These are phyloP conservation scores for Archocentrus centrarchus DNA, from an alignment of 2,113 vertebrate genomes.

Conservation along the genomic window DNA sequence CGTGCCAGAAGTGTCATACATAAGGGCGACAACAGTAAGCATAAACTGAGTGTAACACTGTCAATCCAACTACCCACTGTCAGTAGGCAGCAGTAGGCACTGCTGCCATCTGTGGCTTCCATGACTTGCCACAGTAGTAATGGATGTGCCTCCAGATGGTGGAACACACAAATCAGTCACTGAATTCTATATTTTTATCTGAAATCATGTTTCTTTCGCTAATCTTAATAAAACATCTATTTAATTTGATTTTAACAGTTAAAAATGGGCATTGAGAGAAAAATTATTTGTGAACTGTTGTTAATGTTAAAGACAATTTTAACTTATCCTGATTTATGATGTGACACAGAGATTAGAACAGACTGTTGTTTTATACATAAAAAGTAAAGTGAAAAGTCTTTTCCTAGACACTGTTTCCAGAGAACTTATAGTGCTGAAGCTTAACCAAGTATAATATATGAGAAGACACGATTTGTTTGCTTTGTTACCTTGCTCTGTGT, in stretches of 20 bases:
- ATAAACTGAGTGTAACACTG: not conserved
- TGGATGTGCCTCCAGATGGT: not conserved
- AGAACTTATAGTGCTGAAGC: not conserved
- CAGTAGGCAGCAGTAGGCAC: not conserved
- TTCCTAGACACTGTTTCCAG: not conserved
- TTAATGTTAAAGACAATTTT: not conserved
- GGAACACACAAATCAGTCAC: not conserved
- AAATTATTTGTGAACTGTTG: not conserved
- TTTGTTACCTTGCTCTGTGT: slow-evolving; percentile 5
- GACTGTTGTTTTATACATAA: not conserved
- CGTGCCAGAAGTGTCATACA: not conserved
- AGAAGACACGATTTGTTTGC: not conserved
- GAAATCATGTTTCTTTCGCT: not conserved
- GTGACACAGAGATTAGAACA: not conserved
- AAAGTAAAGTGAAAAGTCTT: not conserved
- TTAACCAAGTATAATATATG: slow-evolving; percentile 5
- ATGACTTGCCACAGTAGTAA: not conserved
- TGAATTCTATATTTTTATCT: not conserved
- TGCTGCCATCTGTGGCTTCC: not conserved
- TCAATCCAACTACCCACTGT: not conserved
- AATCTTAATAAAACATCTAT: not conserved
- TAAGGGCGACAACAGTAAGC: not conserved
- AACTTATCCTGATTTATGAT: not conserved
- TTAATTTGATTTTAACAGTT: not conserved
- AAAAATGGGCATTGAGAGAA: not conserved